Percentiles rank a stretch among this genome's conserved stretches.
Evolutionary conservation across 2,888 invertebrate genomes (phyloP).

Genomic region (Alcis repandata): DNA sequence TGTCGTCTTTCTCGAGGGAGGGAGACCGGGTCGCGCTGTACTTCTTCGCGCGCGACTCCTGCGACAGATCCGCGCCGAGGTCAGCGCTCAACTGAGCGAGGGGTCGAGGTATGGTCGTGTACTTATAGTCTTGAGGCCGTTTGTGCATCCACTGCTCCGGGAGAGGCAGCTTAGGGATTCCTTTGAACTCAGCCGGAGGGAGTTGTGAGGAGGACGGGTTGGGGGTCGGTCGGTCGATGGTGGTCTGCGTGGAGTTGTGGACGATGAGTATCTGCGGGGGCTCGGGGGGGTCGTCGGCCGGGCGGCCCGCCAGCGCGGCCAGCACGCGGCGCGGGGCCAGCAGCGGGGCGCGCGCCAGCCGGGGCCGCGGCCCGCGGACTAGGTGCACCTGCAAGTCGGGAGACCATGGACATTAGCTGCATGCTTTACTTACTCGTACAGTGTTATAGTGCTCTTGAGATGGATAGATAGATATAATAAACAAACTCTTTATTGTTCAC

Average conservation of each 20-base stretch:
- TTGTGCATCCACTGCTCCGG: constrained; percentile 82
- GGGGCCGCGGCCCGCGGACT: constrained; percentile 61
- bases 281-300: constrained; percentile 51
- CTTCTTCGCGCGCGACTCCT: constrained; percentile 73
- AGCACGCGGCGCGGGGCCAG: constrained; percentile 51
- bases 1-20: constrained; percentile 84
- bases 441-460: no score
- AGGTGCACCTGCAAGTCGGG: constrained; percentile 71
- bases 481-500: no score
- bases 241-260: constrained; percentile 45
- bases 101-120: constrained; percentile 74
- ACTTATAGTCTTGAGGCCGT: constrained; percentile 74
- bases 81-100: constrained; percentile 72
- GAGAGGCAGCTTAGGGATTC: constrained; percentile 71
- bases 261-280: constrained; percentile 59
- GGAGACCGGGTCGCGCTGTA: constrained; percentile 81
- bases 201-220: constrained; percentile 40
- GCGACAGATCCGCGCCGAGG: constrained; percentile 68
- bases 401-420: neutral
- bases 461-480: no score
- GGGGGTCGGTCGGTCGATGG: constrained; percentile 38
- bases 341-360: constrained; percentile 41
- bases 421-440: no score
- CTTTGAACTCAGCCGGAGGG: constrained; percentile 54
- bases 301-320: constrained; percentile 52